Conservation (phyloP, 2,797 vertebrate species). For the Acanthornis magna region DNA sequence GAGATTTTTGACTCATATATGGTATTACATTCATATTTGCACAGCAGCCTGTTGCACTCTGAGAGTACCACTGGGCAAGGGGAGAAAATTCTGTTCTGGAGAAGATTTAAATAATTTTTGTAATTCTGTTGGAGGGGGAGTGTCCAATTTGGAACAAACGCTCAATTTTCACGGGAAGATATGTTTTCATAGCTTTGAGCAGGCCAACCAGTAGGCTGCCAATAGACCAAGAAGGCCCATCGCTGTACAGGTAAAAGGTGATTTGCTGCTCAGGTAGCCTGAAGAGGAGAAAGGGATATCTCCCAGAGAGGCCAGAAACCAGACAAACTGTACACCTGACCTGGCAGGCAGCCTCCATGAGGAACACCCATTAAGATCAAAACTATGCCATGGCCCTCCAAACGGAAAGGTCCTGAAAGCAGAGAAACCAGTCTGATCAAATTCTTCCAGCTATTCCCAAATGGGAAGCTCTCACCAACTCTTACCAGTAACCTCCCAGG, state of each 20-base stretch:
- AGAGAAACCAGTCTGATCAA: background rate
- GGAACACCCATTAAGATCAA: background rate
- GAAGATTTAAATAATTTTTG: background rate
- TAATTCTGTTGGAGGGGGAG: accelerated
- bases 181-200: background rate
- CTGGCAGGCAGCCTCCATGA: background rate
- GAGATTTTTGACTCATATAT: background rate
- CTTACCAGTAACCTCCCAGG: background rate
- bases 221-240: background rate
- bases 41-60: background rate
- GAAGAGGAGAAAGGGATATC: background rate
- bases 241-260: background rate
- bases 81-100: background rate
- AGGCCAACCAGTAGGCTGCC: background rate
- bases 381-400: background rate
- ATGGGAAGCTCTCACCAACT: background rate
- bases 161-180: background rate
- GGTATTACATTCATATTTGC: background rate
- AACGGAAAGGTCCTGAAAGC: background rate
- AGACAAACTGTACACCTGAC: accelerated
- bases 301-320: background rate
- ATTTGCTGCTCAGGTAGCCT: background rate
- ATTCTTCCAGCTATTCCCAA: background rate
- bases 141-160: background rate
- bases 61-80: background rate